A percentile compares a stretch with the other conserved stretches of the same genome.
These are phyloP conservation scores for Zaprionus kolodkinae DNA, from an alignment of 1,140 invertebrate genomes.

Conservation along the genomic window DNA sequence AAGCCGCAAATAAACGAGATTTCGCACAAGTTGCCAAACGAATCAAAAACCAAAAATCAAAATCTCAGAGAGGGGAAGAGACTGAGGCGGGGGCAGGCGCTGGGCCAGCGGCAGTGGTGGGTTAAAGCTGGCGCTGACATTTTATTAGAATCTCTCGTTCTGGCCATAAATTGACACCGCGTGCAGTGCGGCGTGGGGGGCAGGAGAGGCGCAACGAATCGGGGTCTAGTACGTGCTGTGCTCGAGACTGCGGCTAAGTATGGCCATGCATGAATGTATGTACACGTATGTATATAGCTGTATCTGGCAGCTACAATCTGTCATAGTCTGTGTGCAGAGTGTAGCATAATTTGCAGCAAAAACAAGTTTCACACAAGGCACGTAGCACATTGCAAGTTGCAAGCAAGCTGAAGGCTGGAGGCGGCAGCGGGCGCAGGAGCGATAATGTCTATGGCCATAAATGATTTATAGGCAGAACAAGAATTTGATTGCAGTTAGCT, in stretches of 20 bases:
- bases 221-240: constrained; percentile 41
- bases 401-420: neutral
- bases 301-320: constrained; percentile 79
- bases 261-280: constrained; percentile 9
- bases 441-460: constrained; percentile 70
- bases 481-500: constrained; percentile 31
- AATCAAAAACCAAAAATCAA: constrained; percentile 35
- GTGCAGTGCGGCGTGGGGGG: constrained; percentile 10
- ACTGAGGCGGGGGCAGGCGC: neutral
- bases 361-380: constrained; percentile 61
- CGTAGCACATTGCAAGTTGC: constrained; percentile 9
- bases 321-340: constrained; percentile 65
- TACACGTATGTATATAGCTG: constrained; percentile 26
- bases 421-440: constrained; percentile 12
- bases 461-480: constrained; percentile 69
- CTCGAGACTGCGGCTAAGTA: constrained; percentile 34
- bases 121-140: constrained; percentile 44
- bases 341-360: constrained; percentile 66
- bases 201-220: neutral
- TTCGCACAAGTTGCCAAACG: constrained; percentile 58
- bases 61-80: constrained; percentile 17
- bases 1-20: constrained; percentile 54
- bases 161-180: constrained; percentile 72
- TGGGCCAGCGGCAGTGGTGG: no score
- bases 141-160: constrained; percentile 61